Conservation (phyloP, 2,113 vertebrate species). For the Eonycteris spelaea region DNA sequence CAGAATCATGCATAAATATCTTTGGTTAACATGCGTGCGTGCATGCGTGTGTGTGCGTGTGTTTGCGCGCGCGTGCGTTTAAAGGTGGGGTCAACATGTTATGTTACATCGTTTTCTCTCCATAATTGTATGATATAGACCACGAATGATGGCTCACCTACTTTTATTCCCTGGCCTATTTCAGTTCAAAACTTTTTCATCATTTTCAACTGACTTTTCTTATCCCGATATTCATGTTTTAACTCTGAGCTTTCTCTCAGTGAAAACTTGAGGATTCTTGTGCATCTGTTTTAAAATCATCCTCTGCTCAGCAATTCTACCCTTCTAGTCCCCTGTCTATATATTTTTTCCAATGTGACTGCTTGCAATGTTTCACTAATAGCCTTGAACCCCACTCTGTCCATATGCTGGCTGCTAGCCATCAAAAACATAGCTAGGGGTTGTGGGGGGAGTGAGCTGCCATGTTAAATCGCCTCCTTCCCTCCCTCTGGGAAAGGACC, state of each 20-base stretch:
- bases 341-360: constrained; percentile 60
- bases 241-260: not conserved
- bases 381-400: constrained; percentile 46
- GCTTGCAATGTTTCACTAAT: constrained; percentile 54
- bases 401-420: constrained; percentile 37
- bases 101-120: constrained; percentile 15
- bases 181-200: constrained; percentile 2
- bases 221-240: not conserved
- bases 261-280: not conserved
- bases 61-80: not conserved
- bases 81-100: not conserved
- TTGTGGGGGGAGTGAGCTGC: constrained; percentile 30
- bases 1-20: not conserved
- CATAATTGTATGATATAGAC: not conserved
- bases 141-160: not conserved
- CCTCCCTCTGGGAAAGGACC: constrained; percentile 67
- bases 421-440: constrained; percentile 67
- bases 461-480: constrained; percentile 51
- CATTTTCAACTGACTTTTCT: not conserved
- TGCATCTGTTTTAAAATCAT: not conserved
- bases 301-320: not conserved
- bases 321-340: not conserved
- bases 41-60: too few relatives aligned
- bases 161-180: not conserved
- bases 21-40: not conserved